Evolutionary conservation across 2,113 vertebrate genomes (phyloP).

Genomic region (Indicator indicator): DNA sequence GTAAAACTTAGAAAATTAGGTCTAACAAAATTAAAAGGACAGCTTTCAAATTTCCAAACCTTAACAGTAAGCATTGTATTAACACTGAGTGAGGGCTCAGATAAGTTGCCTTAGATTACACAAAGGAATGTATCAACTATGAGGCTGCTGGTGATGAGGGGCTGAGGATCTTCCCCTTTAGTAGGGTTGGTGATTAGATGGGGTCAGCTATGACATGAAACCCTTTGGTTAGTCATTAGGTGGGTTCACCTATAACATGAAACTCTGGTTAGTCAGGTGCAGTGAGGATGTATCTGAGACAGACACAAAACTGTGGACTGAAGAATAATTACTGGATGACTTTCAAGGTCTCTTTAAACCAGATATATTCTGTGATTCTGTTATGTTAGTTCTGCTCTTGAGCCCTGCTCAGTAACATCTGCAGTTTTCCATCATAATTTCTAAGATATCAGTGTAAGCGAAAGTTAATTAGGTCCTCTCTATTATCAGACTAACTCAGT

Average conservation of each 20-base stretch:
- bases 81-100: background rate
- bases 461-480: too few species aligned
- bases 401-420: too few species aligned
- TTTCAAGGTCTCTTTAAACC: too few species aligned
- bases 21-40: background rate
- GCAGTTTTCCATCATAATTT: too few species aligned
- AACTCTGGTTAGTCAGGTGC: background rate
- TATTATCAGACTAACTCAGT: too few species aligned
- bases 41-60: background rate
- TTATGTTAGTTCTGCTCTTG: too few species aligned
- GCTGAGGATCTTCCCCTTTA: background rate
- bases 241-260: background rate
- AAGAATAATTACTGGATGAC: background rate
- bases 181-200: too few species aligned
- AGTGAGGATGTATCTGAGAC: background rate
- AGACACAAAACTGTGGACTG: background rate
- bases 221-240: background rate
- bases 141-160: rapidly evolving
- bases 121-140: background rate
- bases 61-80: background rate
- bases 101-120: background rate
- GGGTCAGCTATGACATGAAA: background rate
- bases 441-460: too few species aligned
- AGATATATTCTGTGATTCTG: too few species aligned
- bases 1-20: background rate